Percentiles rank a stretch among this genome's conserved stretches.
phyloP scores from a whole-genome alignment of 2,888 invertebrate species.

The Shargacucullia verbasci region DNA sequence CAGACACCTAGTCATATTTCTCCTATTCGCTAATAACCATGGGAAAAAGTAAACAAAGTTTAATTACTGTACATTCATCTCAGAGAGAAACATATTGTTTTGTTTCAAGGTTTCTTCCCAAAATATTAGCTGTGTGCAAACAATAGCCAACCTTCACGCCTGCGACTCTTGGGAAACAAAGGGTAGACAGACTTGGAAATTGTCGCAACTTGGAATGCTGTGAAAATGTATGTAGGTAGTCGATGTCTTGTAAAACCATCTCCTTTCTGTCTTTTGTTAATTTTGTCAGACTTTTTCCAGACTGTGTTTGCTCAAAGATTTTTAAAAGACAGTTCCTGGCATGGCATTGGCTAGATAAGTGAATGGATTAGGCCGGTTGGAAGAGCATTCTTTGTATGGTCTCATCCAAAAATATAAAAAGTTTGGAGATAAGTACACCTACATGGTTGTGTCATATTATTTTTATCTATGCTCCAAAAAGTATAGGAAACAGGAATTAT shows the following conservation, averaged over 20 bases:
- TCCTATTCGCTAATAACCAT: slow-evolving; percentile 16
- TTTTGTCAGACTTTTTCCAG: too few species aligned
- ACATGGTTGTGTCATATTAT: too few species aligned
- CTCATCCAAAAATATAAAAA: too few species aligned
- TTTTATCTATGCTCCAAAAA: too few species aligned
- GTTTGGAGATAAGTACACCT: too few species aligned
- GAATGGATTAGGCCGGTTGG: too few species aligned
- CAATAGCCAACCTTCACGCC: slow-evolving; percentile 55
- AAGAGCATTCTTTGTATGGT: too few species aligned
- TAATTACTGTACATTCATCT: slow-evolving; percentile 42
- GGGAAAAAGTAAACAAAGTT: slow-evolving; percentile 42
- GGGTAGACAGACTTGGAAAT: slow-evolving; percentile 31
- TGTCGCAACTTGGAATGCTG: slow-evolving; percentile 40
- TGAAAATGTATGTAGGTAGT: slow-evolving; percentile 24
- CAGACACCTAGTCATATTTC: background rate
- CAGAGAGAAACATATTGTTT: slow-evolving; percentile 17
- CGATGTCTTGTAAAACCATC: slow-evolving; percentile 13
- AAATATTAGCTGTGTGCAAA: slow-evolving; percentile 49
- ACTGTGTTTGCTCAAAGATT: too few species aligned
- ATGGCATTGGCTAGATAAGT: too few species aligned
- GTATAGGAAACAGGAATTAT: too few species aligned
- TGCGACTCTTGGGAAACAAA: slow-evolving; percentile 46
- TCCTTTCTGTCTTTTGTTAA: too few species aligned
- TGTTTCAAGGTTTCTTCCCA: slow-evolving; percentile 54
- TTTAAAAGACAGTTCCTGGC: too few species aligned